phyloP scores from a whole-genome alignment of 1,140 invertebrate species.

The Popillia japonica region DNA sequence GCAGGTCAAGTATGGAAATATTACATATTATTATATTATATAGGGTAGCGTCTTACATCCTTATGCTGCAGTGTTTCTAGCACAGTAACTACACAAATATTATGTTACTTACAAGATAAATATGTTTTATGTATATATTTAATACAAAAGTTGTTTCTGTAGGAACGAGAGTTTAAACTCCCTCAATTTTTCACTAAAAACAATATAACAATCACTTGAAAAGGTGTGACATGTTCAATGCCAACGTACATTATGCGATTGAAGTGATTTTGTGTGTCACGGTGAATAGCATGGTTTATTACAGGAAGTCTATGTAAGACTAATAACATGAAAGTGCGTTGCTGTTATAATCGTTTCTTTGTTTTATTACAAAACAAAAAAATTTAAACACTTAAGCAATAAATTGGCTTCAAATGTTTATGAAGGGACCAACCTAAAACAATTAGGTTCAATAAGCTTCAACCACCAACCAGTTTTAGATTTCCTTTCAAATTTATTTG shows the following conservation, averaged over 20 bases:
- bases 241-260: not conserved
- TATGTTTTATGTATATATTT: too few species aligned
- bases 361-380: not conserved
- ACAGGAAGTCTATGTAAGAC: not conserved
- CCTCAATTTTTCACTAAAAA: not conserved
- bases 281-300: not conserved
- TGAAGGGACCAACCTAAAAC: too few species aligned
- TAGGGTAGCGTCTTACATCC: not conserved
- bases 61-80: not conserved
- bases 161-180: too few species aligned
- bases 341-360: not conserved
- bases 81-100: too few species aligned
- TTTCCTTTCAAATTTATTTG: too few species aligned
- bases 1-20: too few species aligned
- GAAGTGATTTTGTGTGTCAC: not conserved
- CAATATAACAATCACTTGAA: not conserved
- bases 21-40: not conserved
- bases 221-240: conserved; percentile 19
- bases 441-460: too few species aligned
- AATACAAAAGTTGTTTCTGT: too few species aligned
- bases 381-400: not conserved
- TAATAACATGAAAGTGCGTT: not conserved
- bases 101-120: too few species aligned
- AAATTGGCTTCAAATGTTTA: too few species aligned
- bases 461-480: too few species aligned